Evolutionary conservation across 2,888 invertebrate genomes (phyloP).

Genomic region (Cosmorhoe ocellata): DNA sequence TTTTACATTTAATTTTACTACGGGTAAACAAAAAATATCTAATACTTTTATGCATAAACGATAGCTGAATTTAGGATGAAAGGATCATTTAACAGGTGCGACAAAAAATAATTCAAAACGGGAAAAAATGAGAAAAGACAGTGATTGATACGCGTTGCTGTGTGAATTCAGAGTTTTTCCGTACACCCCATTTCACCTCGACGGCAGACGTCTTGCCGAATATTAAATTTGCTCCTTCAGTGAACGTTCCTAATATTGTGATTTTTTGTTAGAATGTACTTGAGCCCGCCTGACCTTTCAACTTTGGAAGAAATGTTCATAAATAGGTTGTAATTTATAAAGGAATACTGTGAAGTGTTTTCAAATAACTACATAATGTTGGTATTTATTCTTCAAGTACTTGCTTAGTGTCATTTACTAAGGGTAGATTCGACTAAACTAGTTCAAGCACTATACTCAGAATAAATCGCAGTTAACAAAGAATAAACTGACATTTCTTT

Average conservation of each 20-base stretch:
- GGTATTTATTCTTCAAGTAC: no score
- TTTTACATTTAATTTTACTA: no score
- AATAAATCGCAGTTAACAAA: no score
- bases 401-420: no score
- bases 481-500: no score
- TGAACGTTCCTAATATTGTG: conserved; percentile 64
- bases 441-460: no score
- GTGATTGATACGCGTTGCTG: conserved; percentile 60
- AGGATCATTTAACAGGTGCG: conserved; percentile 35
- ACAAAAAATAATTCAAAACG: conserved; percentile 40
- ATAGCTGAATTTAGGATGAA: not conserved
- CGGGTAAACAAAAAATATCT: no score
- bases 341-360: no score
- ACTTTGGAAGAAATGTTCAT: conserved; percentile 3
- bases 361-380: no score
- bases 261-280: conserved; percentile 49
- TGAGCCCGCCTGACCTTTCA: conserved; percentile 17
- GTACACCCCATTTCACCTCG: conserved; percentile 35
- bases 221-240: conserved; percentile 75
- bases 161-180: conserved; percentile 56
- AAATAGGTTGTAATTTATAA: no score
- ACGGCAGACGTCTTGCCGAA: conserved; percentile 60
- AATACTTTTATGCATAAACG: no score
- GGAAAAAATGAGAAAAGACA: conserved; percentile 53
- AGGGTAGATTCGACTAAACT: no score